These are phyloP conservation scores for Ochotona curzoniae DNA, from an alignment of 2,113 vertebrate species.

Conservation along the genomic window DNA sequence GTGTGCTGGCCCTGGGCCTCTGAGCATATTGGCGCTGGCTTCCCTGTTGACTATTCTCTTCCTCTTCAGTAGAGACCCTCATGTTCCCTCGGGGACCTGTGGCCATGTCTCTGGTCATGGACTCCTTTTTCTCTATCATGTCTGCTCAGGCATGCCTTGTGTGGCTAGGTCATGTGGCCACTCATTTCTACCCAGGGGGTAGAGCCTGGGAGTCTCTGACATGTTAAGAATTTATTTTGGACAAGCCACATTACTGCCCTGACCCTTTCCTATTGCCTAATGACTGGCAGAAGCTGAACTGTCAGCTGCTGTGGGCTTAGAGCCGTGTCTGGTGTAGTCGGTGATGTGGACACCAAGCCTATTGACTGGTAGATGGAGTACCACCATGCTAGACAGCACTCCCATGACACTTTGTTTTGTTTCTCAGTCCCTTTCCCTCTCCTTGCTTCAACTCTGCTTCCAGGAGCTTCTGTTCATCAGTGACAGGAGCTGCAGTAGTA, in stretches of 20 bases:
- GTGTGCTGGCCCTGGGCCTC: too few species aligned
- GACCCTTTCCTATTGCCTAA: not conserved
- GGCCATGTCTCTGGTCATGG: rapidly evolving
- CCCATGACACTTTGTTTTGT: too few species aligned
- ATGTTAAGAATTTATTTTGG: not conserved
- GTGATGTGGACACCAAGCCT: too few species aligned
- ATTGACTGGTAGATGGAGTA: rapidly evolving
- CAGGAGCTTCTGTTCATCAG: not conserved
- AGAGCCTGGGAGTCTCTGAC: not conserved
- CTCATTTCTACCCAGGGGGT: not conserved
- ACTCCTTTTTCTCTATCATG: not conserved
- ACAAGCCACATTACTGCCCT: not conserved
- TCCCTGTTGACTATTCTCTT: not conserved
- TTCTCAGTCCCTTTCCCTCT: not conserved
- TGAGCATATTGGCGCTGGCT: not conserved
- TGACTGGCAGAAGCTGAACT: not conserved
- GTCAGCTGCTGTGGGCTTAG: not conserved
- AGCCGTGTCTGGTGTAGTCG: not conserved
- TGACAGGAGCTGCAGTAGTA: not conserved
- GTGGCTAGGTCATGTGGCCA: not conserved
- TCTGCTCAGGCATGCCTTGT: rapidly evolving
- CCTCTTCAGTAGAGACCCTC: rapidly evolving
- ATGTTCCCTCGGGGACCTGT: not conserved
- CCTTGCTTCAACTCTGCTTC: not conserved
- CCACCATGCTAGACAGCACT: rapidly evolving